Evolutionary conservation across 2,113 vertebrate genomes (phyloP).

Genomic region (Poecilia latipinna): DNA sequence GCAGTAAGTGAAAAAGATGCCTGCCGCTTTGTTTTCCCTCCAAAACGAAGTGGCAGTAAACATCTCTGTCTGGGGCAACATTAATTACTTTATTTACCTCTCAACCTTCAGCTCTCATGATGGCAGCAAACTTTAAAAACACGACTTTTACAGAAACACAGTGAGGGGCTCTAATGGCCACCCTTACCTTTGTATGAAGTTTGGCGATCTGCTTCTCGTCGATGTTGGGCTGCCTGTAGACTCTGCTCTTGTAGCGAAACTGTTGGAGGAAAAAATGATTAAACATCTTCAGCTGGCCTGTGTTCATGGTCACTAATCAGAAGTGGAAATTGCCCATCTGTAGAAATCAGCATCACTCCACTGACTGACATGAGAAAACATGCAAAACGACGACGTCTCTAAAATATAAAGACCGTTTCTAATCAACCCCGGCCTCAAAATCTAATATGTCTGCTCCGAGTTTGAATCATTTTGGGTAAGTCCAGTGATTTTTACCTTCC

Average conservation of each 20-base stretch:
- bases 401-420: too few species aligned
- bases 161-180: not conserved
- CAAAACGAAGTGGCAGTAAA: not conserved
- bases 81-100: not conserved
- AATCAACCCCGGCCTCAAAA: too few species aligned
- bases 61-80: not conserved
- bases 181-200: constrained; percentile 82
- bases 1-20: not conserved
- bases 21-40: not conserved
- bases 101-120: not conserved
- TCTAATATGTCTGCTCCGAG: too few species aligned
- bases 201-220: constrained; percentile 86
- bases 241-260: constrained; percentile 86
- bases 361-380: too few species aligned
- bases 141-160: not conserved
- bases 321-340: too few species aligned
- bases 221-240: constrained; percentile 79
- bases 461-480: too few species aligned
- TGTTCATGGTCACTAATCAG: not conserved
- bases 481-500: too few species aligned
- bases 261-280: constrained; percentile 40
- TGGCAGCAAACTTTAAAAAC: not conserved
- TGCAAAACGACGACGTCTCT: too few species aligned
- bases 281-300: not conserved
- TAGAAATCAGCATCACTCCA: too few species aligned